Evolutionary conservation across 2,797 vertebrate genomes (phyloP).

Genomic region (Spinus olivaceus): DNA sequence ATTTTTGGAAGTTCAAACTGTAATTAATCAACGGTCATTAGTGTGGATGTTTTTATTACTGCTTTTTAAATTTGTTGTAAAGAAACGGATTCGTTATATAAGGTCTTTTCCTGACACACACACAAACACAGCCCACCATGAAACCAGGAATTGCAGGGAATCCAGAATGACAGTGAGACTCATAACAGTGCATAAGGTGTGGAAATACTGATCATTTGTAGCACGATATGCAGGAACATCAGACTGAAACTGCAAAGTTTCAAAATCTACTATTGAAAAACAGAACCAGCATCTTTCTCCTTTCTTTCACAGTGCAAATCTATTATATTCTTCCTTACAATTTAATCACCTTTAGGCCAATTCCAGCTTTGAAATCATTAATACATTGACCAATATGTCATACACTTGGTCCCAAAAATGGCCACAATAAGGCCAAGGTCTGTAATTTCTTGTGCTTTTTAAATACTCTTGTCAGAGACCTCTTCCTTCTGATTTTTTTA

Average conservation of each 20-base stretch:
- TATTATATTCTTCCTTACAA: neutral
- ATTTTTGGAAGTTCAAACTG: neutral
- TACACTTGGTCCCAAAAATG: neutral
- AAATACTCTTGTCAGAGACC: neutral
- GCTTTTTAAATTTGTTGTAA: neutral
- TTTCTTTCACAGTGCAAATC: neutral
- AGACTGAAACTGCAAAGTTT: neutral
- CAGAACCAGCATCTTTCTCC: neutral
- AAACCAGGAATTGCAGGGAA: neutral
- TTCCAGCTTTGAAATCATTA: neutral
- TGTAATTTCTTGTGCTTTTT: neutral
- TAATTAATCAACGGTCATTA: neutral
- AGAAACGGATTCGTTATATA: neutral
- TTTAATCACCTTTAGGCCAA: neutral
- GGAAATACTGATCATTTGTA: neutral
- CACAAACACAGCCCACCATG: neutral
- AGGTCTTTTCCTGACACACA: neutral
- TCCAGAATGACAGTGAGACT: neutral
- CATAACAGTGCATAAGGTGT: neutral
- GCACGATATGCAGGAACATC: fast-evolving
- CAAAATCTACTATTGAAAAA: neutral
- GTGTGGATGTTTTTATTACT: fast-evolving
- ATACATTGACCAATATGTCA: neutral
- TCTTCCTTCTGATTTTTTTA: neutral
- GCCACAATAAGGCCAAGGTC: neutral